Evolutionary conservation across 2,888 invertebrate genomes (phyloP).

Genomic region (Metopia argyrocephala): DNA sequence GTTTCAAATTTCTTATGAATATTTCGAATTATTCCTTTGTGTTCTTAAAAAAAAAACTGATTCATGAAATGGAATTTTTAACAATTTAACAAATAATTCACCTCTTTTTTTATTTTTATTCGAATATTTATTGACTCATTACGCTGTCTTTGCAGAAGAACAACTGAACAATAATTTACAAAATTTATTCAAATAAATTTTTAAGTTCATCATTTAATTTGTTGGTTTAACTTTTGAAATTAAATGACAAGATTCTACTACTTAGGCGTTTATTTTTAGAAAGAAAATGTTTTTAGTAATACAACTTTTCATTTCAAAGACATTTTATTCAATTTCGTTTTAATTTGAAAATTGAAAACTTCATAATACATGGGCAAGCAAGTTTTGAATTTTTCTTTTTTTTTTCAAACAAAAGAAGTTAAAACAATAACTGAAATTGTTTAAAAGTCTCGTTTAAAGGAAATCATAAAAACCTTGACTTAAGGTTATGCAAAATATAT

Average conservation of each 20-base stretch:
- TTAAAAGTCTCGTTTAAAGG: background rate
- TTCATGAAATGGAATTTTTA: too few species aligned
- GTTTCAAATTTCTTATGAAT: too few species aligned
- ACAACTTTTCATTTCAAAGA: background rate
- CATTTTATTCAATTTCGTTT: too few species aligned
- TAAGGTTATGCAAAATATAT: background rate
- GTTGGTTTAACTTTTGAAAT: conserved; percentile 8
- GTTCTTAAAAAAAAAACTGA: too few species aligned
- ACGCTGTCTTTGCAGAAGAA: background rate
- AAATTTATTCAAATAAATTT: background rate
- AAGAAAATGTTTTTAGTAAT: background rate
- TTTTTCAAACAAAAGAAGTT: background rate
- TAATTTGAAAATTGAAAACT: too few species aligned
- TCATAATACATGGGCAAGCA: too few species aligned
- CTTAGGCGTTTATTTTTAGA: background rate
- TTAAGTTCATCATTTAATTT: background rate
- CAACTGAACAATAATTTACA: background rate
- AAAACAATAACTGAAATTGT: background rate
- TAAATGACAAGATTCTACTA: conserved; percentile 3
- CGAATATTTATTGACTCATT: background rate
- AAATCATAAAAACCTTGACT: background rate
- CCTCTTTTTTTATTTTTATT: too few species aligned
- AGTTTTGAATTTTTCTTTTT: too few species aligned
- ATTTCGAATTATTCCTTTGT: too few species aligned
- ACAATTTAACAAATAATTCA: too few species aligned